Evolutionary conservation across 2,888 invertebrate genomes (phyloP), one percentile per base, ranked within the genome.

Genomic region (Limnephilus marmoratus): DNA sequence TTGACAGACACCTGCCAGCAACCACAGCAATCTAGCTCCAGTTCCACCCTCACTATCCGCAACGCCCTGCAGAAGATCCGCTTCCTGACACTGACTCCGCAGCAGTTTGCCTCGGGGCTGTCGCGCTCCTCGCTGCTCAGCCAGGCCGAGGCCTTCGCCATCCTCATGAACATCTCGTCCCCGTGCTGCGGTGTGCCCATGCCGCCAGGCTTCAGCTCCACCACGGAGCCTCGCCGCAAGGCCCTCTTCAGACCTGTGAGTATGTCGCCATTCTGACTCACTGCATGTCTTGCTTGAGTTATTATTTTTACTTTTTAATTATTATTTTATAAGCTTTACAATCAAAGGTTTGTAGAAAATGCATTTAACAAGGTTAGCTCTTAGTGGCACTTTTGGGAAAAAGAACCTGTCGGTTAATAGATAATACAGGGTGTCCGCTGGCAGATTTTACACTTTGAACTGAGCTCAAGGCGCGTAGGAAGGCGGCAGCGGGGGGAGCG

Each of bases 51-150:
- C 92, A 96, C 96, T 31, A 95, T 97, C 92, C 96, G 97, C 3
- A 97, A 97, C 94, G 97, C 97, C 0, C 96, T 98, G 1, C 97
- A 97, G 94, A 98, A 98, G 95, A 97, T 98, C 93, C 96, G 98
- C 41, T 98, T 98, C 95, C 96, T 98, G 18, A 98, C 98, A 0
- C 95, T 98, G 94, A 97, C 97, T 0, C 98, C 98, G 0, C 97
- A 98, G 94, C 97, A 98, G 95, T 98, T 98, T 95, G 98, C 98
- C 0, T 98, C 98, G 94, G 98, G 98, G 0, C 98, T 98, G 0
- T 98, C 98, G 0, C 96, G 97, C 90, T 98, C 98, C 24, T 95
- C 96, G n/a, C 95, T 98, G 13, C 96, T 98, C 45, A 96, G 97
- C 0, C 97, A 98, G 95, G 96, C 98, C 1, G 98, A 98, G 94